Percentiles rank a stretch among this genome's conserved stretches.
Conservation (phyloP, 2,113 vertebrate species). For the Perca schrenkii region DNA sequence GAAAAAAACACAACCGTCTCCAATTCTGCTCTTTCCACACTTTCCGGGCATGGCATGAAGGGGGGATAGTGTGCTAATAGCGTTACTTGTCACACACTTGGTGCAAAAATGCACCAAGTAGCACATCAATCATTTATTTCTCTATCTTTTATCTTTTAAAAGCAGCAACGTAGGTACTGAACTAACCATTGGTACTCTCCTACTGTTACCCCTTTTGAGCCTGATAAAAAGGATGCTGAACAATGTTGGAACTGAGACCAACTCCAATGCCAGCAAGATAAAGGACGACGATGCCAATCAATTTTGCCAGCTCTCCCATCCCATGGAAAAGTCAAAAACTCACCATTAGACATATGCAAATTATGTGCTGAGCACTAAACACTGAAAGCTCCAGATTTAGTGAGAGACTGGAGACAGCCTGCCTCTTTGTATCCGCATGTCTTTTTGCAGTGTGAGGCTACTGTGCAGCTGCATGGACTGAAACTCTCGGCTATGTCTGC, state of each 20-base stretch:
- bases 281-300: too few relatives aligned
- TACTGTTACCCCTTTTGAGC: background rate
- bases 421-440: slow-evolving; percentile 40
- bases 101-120: background rate
- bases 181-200: background rate
- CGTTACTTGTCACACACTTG: background rate
- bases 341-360: slow-evolving; percentile 6
- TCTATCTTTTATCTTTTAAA: too few relatives aligned
- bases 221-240: too few relatives aligned
- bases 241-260: too few relatives aligned
- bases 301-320: too few relatives aligned
- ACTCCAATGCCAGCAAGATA: too few relatives aligned
- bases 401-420: slow-evolving; percentile 37
- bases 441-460: slow-evolving; percentile 28
- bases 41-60: slow-evolving; percentile 39
- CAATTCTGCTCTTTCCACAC: slow-evolving; percentile 56
- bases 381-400: slow-evolving; percentile 22
- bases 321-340: background rate
- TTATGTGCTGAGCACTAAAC: background rate
- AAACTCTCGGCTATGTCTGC: slow-evolving; percentile 11
- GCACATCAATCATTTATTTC: too few relatives aligned
- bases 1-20: slow-evolving; percentile 44
- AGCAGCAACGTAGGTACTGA: background rate
- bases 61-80: slow-evolving; percentile 10
- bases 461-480: slow-evolving; percentile 59